phyloP scores from a whole-genome alignment of 1,140 invertebrate genomes.

The Drosophila nigrodunni region DNA sequence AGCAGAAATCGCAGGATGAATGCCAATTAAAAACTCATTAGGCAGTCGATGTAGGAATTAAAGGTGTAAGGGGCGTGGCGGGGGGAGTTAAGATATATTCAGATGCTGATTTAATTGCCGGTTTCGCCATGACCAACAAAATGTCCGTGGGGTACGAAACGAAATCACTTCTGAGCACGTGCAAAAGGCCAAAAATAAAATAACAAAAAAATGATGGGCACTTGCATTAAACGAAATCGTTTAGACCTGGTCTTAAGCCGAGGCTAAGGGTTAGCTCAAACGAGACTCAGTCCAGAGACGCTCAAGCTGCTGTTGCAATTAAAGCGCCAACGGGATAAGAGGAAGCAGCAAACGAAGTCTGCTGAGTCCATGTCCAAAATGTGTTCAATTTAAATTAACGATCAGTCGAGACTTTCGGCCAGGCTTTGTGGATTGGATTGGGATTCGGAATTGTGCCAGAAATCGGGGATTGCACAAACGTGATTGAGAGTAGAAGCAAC shows the following conservation, averaged over 20 bases:
- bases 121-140: conserved; percentile 73
- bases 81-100: conserved; percentile 14
- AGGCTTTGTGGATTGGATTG: conserved; percentile 7
- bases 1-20: conserved; percentile 27
- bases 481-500: conserved; percentile 40
- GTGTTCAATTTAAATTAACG: conserved; percentile 83
- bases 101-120: conserved; percentile 71
- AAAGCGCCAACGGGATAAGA: conserved; percentile 51
- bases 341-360: conserved; percentile 22
- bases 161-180: conserved; percentile 77
- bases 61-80: neutral
- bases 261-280: conserved; percentile 12
- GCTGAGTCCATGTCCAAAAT: conserved; percentile 74
- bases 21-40: conserved; percentile 81
- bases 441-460: conserved; percentile 3
- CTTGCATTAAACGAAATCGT: conserved; percentile 81
- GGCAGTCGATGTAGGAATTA: conserved; percentile 28
- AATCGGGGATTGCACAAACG: conserved; percentile 13
- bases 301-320: conserved; percentile 52
- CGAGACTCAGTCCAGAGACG: conserved; percentile 22
- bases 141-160: conserved; percentile 57
- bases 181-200: conserved; percentile 32
- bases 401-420: conserved; percentile 45
- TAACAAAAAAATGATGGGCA: conserved; percentile 69
- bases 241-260: conserved; percentile 48